Evolutionary conservation across 2,797 vertebrate species (phyloP).

Genomic region (Dendrocincla fuliginosa): DNA sequence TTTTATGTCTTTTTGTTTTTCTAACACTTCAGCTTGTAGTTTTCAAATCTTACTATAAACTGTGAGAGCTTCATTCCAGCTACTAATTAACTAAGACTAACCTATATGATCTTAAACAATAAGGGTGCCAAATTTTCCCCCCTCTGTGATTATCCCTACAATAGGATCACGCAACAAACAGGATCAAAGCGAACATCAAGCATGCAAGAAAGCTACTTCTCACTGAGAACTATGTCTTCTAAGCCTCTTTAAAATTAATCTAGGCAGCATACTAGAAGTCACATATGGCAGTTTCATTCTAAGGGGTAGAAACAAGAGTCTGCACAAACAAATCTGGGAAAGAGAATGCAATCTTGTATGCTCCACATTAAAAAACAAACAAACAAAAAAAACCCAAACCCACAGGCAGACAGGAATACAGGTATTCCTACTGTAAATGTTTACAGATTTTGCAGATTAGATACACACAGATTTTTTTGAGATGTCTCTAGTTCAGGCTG

Average conservation of each 20-base stretch:
- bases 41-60: not conserved
- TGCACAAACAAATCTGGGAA: not conserved
- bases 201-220: not conserved
- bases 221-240: not conserved
- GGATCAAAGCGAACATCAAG: slow-evolving; percentile 17
- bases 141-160: not conserved
- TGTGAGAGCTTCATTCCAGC: not conserved
- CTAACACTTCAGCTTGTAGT: not conserved
- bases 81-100: not conserved
- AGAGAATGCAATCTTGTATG: not conserved
- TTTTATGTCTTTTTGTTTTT: not conserved
- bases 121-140: not conserved
- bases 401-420: not conserved
- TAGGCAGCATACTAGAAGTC: not conserved
- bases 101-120: not conserved
- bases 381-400: not conserved
- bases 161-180: not conserved
- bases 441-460: not conserved
- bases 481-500: not conserved
- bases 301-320: not conserved
- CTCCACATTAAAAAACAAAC: not conserved
- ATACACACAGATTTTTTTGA: not conserved
- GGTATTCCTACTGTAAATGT: not conserved
- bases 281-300: not conserved
- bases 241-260: slow-evolving; percentile 16